Percentiles rank a stretch among this genome's conserved stretches.
phyloP scores from a whole-genome alignment of 2,797 vertebrate genomes.

The Avahi laniger region DNA sequence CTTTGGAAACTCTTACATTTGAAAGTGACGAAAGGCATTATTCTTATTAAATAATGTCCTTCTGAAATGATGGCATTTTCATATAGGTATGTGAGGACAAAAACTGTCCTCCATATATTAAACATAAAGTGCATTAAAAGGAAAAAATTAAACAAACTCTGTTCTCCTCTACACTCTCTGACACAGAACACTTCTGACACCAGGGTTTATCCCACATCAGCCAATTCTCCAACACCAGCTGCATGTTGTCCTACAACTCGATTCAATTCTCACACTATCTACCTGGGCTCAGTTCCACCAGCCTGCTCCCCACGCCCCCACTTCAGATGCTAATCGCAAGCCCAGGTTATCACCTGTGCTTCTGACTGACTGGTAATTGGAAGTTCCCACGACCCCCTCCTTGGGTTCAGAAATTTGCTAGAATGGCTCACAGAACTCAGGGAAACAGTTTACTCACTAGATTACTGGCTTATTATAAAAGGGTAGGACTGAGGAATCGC shows the following conservation, averaged over 20 bases:
- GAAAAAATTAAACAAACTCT: neutral
- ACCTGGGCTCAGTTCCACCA: neutral
- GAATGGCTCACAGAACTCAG: neutral
- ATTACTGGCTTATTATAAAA: neutral
- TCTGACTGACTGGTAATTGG: neutral
- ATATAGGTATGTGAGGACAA: neutral
- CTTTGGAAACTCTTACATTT: conserved; percentile 25
- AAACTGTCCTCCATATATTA: neutral
- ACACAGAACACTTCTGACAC: neutral
- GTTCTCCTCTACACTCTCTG: neutral
- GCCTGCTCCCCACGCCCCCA: neutral
- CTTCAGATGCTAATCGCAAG: neutral
- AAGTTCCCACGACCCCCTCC: neutral
- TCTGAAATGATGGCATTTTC: conserved; percentile 29
- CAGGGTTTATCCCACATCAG: neutral
- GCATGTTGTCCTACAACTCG: too few species aligned
- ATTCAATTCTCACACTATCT: neutral
- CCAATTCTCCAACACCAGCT: neutral
- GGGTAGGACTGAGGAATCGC: neutral
- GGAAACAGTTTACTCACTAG: neutral
- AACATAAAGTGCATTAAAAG: neutral
- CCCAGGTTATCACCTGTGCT: neutral
- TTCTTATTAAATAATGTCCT: neutral
- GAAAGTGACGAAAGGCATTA: neutral
- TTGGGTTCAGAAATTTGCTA: neutral